A percentile compares a stretch with the other conserved stretches of the same genome.
Conservation (phyloP, 2,888 invertebrate genomes). For the Megaustenia siamemsis region DNA sequence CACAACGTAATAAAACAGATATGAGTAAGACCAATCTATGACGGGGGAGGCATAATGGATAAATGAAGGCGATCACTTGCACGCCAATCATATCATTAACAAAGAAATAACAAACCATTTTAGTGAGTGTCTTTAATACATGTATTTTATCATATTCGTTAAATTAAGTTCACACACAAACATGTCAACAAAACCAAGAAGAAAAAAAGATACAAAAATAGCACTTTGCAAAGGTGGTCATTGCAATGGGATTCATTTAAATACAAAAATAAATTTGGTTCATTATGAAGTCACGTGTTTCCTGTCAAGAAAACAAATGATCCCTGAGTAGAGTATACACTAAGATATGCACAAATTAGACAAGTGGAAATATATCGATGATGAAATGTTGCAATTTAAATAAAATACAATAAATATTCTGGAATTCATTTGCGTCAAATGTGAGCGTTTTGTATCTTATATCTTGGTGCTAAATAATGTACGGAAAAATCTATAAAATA, state of each 20-base stretch:
- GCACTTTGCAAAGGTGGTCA: background rate
- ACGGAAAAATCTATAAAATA: background rate
- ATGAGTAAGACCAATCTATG: too few relatives aligned
- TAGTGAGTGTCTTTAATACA: background rate
- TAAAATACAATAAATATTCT: background rate
- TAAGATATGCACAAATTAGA: background rate
- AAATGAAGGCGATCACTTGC: too few relatives aligned
- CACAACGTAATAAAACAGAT: too few relatives aligned
- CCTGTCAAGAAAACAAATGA: background rate
- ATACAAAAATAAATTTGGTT: conserved; percentile 37
- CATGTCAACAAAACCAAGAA: background rate
- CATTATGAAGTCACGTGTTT: background rate
- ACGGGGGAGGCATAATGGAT: too few relatives aligned
- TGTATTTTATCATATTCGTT: conserved; percentile 16
- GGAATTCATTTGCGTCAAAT: conserved; percentile 10
- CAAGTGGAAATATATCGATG: background rate
- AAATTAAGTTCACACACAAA: background rate
- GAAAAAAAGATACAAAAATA: background rate
- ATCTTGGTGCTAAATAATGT: background rate
- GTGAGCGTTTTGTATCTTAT: background rate
- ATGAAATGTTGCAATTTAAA: background rate
- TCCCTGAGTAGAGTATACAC: conserved; percentile 6
- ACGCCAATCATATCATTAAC: too few relatives aligned
- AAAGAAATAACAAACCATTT: background rate
- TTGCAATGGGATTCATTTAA: background rate